Conservation (phyloP, 2,888 invertebrate species). For the Seira musarum region DNA sequence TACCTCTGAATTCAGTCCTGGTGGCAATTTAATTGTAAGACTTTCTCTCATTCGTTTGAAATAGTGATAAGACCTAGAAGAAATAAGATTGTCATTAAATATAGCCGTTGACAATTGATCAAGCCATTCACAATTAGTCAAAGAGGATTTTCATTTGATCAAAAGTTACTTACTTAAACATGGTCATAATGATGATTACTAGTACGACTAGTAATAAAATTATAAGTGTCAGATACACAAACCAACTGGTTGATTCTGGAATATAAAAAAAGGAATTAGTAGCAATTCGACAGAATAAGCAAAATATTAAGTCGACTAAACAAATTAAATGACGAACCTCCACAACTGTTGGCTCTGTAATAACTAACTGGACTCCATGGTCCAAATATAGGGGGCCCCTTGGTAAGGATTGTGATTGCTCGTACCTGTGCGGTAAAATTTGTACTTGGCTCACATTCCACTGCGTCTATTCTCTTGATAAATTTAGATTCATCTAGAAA, state of each 20-base stretch:
- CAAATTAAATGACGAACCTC: conserved; percentile 53
- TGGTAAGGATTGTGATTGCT: conserved; percentile 55
- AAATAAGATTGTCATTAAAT: conserved; percentile 46
- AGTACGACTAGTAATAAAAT: conserved; percentile 45
- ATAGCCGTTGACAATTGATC: neutral
- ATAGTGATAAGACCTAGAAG: conserved; percentile 76
- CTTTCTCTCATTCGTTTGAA: conserved; percentile 78
- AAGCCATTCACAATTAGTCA: too few relatives aligned
- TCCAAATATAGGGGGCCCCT: conserved; percentile 43
- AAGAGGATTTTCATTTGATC: neutral
- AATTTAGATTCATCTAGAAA: too few relatives aligned
- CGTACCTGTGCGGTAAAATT: conserved; percentile 67
- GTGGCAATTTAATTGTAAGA: conserved; percentile 80
- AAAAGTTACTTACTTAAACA: too few relatives aligned
- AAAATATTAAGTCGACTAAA: neutral
- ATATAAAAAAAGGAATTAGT: conserved; percentile 16
- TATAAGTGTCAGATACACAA: conserved; percentile 64
- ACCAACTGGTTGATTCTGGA: conserved; percentile 59
- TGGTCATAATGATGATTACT: conserved; percentile 37
- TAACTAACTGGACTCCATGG: conserved; percentile 66
- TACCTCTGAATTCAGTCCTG: conserved; percentile 74
- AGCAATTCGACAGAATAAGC: neutral
- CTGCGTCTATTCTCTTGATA: too few relatives aligned
- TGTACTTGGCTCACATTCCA: conserved; percentile 61
- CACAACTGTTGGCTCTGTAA: conserved; percentile 65